phyloP scores from a whole-genome alignment of 2,888 invertebrate species.

The Acleris literana region DNA sequence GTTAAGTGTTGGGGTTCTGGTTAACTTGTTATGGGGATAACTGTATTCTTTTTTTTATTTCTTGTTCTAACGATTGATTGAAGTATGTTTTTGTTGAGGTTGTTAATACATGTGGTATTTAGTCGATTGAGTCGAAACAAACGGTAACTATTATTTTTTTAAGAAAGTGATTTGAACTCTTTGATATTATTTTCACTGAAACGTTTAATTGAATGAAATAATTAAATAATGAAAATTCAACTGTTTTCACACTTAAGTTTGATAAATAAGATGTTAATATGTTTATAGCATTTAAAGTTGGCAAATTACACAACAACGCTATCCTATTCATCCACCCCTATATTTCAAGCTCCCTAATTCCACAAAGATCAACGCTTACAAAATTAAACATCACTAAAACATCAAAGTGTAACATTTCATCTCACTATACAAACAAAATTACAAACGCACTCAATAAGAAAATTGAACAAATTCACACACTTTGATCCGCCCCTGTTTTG shows the following conservation, averaged over 20 bases:
- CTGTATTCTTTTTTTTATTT: conserved; percentile 5
- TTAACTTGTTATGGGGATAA: conserved; percentile 19
- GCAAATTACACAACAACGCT: too few relatives aligned
- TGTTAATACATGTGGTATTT: too few relatives aligned
- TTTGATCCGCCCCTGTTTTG: conserved; percentile 35
- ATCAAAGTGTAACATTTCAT: conserved; percentile 24
- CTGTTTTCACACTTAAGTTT: too few relatives aligned
- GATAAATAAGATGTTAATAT: too few relatives aligned
- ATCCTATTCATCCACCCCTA: not conserved
- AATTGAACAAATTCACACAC: conserved; percentile 35
- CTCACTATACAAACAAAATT: conserved; percentile 26
- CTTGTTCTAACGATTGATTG: not conserved
- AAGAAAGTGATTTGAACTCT: too few relatives aligned
- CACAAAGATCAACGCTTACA: conserved; percentile 1
- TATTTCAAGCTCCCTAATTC: not conserved
- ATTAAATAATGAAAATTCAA: too few relatives aligned
- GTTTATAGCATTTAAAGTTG: too few relatives aligned
- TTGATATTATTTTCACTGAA: too few relatives aligned
- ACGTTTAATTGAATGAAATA: too few relatives aligned
- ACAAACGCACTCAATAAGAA: conserved; percentile 33
- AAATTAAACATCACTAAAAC: conserved; percentile 11
- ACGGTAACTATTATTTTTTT: too few relatives aligned
- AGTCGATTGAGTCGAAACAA: too few relatives aligned
- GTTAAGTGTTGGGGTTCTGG: conserved; percentile 25
- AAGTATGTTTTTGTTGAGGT: not conserved